Percentiles rank a stretch among this genome's conserved stretches.
phyloP scores from a whole-genome alignment of 2,113 vertebrate genomes.

The Amphilophus citrinellus region DNA sequence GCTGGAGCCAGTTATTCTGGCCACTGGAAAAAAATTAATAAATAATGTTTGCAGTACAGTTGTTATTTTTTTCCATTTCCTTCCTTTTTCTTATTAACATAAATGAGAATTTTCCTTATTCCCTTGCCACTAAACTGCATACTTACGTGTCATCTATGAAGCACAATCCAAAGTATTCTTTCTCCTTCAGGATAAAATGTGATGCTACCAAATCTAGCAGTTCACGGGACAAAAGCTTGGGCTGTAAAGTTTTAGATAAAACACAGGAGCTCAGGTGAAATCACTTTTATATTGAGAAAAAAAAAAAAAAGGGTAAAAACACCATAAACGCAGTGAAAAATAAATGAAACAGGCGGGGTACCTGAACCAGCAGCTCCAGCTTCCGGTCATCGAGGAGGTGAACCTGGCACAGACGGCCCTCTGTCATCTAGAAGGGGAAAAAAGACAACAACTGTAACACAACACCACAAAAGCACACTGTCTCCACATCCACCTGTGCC shows the following conservation, averaged over 20 bases:
- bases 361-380: conserved; percentile 98
- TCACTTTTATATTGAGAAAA: background rate
- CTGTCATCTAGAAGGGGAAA: conserved; percentile 89
- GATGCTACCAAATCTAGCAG: conserved; percentile 96
- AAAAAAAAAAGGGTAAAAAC: too few species aligned
- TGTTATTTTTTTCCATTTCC: background rate
- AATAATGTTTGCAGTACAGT: conserved; percentile 28
- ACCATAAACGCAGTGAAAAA: background rate
- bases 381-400: conserved; percentile 94
- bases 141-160: conserved; percentile 95
- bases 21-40: conserved; percentile 79
- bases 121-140: background rate
- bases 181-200: conserved; percentile 98
- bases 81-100: background rate
- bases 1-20: conserved; percentile 94
- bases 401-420: conserved; percentile 93
- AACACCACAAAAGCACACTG: background rate
- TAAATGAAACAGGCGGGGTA: conserved; percentile 54
- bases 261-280: background rate
- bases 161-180: conserved; percentile 97
- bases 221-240: conserved; percentile 94
- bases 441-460: conserved; percentile 34
- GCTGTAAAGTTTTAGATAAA: conserved; percentile 78
- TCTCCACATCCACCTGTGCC: conserved; percentile 23
- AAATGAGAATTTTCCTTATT: background rate